Evolutionary conservation across 2,113 vertebrate species (phyloP), one percentile per base, ranked within the genome.

Genomic region (Dipodomys ordii): DNA sequence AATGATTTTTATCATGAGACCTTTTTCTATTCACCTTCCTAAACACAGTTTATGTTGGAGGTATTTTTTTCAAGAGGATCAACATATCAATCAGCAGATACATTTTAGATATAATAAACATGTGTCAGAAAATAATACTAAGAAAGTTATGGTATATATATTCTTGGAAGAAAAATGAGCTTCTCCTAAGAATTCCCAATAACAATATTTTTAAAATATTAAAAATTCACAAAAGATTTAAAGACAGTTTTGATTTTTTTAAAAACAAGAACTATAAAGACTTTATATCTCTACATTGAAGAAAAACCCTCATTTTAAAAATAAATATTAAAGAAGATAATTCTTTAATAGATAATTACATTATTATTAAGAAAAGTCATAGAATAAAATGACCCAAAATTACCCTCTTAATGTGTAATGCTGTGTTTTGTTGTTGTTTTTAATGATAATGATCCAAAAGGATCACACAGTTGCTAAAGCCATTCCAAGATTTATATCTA

Each of bases 181-280:
- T 1, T 65, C n/a, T 72, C 32, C 49, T 46, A 78, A 92, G 44
- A 57, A 64, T 88, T 82, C 49, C 35, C n/a, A 28, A 22, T 46
- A 90, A 93, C 32, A 10, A 84, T 46, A 60, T 20, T 13, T 73
- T 28, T 19, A 86, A 93, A 71, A 81, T 46, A 39, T 79, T 44
- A 23, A 83, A 90, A 88, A 46, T 32, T 69, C 49, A 46, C 18
- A 30, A 69, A 49, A 91, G 72, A 88, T 57, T 49, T 83, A 39
- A 80, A 78, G 25, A 69, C 12, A 25, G 53, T 74, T 93, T 94
- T 53, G 69, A 39, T 15, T 57, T 57, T 57, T 57, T 57, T 57
- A 57, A 64, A 92, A 94, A 9, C 25, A 84, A 90, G 30, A 68
- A 73, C n/a, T 72, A 44, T n/a, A 46, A 83, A 91, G 82, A 68